These are phyloP conservation scores for Austrofundulus limnaeus DNA, from an alignment of 2,113 vertebrate genomes.

Conservation along the genomic window DNA sequence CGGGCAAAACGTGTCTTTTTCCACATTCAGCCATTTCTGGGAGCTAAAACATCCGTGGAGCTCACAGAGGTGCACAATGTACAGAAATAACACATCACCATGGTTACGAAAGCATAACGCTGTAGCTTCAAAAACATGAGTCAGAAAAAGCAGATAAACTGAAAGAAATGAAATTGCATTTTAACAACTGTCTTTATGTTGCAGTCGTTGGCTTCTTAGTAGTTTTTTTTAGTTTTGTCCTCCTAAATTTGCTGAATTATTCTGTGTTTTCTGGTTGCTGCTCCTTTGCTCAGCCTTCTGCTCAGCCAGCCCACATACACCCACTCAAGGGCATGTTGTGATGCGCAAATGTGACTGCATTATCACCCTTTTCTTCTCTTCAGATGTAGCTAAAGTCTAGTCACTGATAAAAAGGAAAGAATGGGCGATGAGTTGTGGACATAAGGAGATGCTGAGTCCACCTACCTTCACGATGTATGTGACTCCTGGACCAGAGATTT, in stretches of 20 bases:
- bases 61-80: slow-evolving; percentile 51
- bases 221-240: slow-evolving; percentile 43
- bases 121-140: slow-evolving; percentile 30
- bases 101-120: slow-evolving; percentile 70
- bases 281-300: slow-evolving; percentile 55
- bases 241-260: slow-evolving; percentile 70
- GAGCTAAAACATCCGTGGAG: slow-evolving; percentile 30
- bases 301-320: slow-evolving; percentile 56
- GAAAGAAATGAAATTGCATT: slow-evolving; percentile 23
- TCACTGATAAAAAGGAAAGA: slow-evolving; percentile 70
- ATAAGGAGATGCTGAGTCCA: slow-evolving; percentile 46
- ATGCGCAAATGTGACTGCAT: slow-evolving; percentile 45
- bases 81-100: slow-evolving; percentile 69
- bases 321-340: slow-evolving; percentile 66
- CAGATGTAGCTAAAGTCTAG: slow-evolving; percentile 32
- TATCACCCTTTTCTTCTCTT: slow-evolving; percentile 22
- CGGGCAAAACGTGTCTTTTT: slow-evolving; percentile 29
- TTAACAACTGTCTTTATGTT: slow-evolving; percentile 35
- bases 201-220: slow-evolving; percentile 33
- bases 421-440: slow-evolving; percentile 6
- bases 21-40: slow-evolving; percentile 31
- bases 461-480: slow-evolving; percentile 97
- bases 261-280: slow-evolving; percentile 55
- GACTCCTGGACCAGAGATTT: slow-evolving; percentile 96
- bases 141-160: slow-evolving; percentile 8